Base-by-base conservation (phyloP, 2,113 vertebrate species). In the crab-eating macaque (Macaca fascicularis) region DNA sequence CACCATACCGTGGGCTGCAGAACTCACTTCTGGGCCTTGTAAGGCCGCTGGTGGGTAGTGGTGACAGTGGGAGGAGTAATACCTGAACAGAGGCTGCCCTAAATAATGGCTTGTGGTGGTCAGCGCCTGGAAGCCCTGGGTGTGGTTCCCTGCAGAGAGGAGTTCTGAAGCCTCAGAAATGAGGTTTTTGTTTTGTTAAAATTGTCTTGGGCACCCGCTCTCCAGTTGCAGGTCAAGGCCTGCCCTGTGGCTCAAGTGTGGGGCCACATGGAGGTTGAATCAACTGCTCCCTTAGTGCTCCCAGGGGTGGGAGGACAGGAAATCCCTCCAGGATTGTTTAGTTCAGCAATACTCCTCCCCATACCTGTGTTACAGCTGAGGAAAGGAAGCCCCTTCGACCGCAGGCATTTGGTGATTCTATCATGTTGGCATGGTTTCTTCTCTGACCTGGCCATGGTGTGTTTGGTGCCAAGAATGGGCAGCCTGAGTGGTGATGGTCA, bases 161-260 rank as follows among this genome's bases (percentile, higher is more conserved):
- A 8, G 43, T 48, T 40, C 6, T 16, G 55, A 43, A 13, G 72
- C n/a, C 50, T 95, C 32, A 38, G 89, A 40, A 69, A 17, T 27
- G 89, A 90, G 86, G 64, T 35, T 88, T 97, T 38, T 57, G 45
- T 87, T 76, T 69, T n/a, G 87, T n/a, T 64, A 83, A n/a, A 48
- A 45, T 52, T 9, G 12, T 64, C 89, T 19, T 22, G 40, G 55
- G 25, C 61, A 48, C 81, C 43, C 35, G 8, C 79, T 86, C 74
- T 30, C 40, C 57, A 50, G 3, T 17, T 1, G 6, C 17, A 17
- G 38, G 89, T 11, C 75, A 50, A 38, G 50, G 45, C 92, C 88
- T 89, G 89, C 40, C 30, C 14, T 14, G 2, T 23, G 67, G n/a
- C 91, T 78, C 27, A 3, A 30, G 48, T 0, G 0, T 48, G 94